phyloP scores from a whole-genome alignment of 1,140 invertebrate species.

The Chelonus insularis region DNA sequence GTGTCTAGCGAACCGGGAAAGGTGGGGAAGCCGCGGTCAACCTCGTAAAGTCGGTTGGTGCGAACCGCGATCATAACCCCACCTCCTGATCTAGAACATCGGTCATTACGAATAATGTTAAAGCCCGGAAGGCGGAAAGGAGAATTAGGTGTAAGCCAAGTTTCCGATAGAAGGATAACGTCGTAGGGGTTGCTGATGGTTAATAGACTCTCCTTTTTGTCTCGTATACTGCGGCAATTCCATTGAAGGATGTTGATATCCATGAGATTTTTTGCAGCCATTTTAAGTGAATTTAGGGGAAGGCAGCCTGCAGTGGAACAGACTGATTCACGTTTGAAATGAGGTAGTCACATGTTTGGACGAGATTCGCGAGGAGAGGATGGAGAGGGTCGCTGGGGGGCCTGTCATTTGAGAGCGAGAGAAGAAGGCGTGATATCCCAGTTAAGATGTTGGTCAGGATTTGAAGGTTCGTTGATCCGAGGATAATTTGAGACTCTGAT shows the following conservation, averaged over 20 bases:
- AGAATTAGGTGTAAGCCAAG: not conserved
- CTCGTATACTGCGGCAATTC: no score
- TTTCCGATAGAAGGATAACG: conserved; percentile 9
- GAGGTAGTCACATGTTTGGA: no score
- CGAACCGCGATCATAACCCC: conserved; percentile 22
- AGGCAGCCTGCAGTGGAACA: not conserved
- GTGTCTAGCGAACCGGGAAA: not conserved
- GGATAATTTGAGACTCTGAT: no score
- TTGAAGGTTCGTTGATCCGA: no score
- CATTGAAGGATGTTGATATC: no score
- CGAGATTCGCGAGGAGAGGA: not conserved
- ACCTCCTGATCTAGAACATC: not conserved
- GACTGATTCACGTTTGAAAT: no score
- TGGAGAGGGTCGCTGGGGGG: not conserved
- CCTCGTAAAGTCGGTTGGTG: conserved; percentile 3
- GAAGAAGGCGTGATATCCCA: no score
- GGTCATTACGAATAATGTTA: conserved; percentile 23
- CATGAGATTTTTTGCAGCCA: not conserved
- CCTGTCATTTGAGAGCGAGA: no score
- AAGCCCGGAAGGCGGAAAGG: not conserved
- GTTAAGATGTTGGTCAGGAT: no score
- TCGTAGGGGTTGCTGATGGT: not conserved
- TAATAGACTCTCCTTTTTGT: not conserved
- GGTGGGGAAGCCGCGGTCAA: not conserved
- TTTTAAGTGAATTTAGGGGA: no score